A percentile compares a stretch with the other conserved stretches of the same genome.
phyloP scores from a whole-genome alignment of 2,797 vertebrate species.

The Kryptolebias ocellatus region DNA sequence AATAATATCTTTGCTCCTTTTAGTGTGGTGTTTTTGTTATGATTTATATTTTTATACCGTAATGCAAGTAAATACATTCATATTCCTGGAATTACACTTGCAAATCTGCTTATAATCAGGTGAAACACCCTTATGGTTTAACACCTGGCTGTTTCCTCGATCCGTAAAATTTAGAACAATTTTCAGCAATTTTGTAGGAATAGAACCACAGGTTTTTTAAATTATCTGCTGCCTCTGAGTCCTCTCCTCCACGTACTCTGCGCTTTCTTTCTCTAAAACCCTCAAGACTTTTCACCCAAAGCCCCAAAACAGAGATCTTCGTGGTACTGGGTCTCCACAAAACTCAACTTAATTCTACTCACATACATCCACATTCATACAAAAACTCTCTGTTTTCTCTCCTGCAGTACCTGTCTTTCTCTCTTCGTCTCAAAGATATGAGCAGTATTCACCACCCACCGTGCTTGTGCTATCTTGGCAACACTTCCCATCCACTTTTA shows the following conservation, averaged over 20 bases:
- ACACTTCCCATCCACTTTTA: conserved; percentile 60
- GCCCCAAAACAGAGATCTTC: conserved; percentile 6
- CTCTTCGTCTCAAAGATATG: conserved; percentile 16
- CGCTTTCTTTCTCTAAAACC: conserved; percentile 8
- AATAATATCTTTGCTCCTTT: neutral
- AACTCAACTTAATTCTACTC: conserved; percentile 8
- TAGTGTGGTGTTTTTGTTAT: neutral
- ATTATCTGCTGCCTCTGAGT: conserved; percentile 8
- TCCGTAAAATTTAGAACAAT: conserved; percentile 8
- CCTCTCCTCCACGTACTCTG: conserved; percentile 18
- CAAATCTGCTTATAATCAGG: conserved; percentile 1
- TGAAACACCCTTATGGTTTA: neutral
- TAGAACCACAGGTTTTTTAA: conserved; percentile 26
- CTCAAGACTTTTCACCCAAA: conserved; percentile 22
- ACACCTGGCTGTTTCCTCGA: conserved; percentile 18
- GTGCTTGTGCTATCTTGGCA: conserved; percentile 43
- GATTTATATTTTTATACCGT: neutral
- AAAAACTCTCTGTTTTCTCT: neutral
- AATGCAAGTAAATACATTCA: no score
- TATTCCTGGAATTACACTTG: neutral
- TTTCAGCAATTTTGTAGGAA: no score
- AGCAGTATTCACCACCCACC: conserved; percentile 37
- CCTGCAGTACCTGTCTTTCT: conserved; percentile 1
- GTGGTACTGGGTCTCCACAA: conserved; percentile 11
- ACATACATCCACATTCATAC: neutral